Base-by-base conservation (phyloP, 2,888 invertebrate genomes). In the Crioceris asparagi region DNA sequence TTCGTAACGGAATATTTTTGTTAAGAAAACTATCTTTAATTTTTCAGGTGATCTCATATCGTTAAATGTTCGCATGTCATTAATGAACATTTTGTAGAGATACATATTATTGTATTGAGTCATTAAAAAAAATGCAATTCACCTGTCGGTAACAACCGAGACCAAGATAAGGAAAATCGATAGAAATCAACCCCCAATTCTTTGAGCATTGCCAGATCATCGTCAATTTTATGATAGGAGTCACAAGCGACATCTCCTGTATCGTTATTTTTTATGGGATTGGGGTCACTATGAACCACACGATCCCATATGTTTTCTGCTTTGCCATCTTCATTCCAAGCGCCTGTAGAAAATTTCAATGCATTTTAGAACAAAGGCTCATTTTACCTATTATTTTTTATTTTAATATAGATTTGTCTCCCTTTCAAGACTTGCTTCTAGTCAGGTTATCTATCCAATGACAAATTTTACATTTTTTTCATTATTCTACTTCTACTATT, bases 221-320 rank as follows among this genome's bases (percentile, higher is more conserved):
- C 69, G 45, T 67, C 64, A 55, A 70, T 74, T 42, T 63, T 67
- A 56, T 78, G 72, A 59, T 79, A 82, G 16, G 78, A 75, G 55
- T 80, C 76, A 38, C 74, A 74, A 0, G 80, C 74, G 0, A 75
- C 60, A 51, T 80, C 77, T 0, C 72, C 80, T 19, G 68, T 75
- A 11, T 14, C 34, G 17, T 44, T 38, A 29, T 78, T 72, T 32
- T 59, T 61, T 1, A 79, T 66, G 1, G 66, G 51, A 2, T 73
- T 68, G 0, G 71, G 68, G 29, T 66, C 50, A 10, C 29, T 26
- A 47, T 77, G 77, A 1, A 73, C 70, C 48, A 75, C 73, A 5
- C 65, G 64, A 56, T 83, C 82, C 83, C 81, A 82, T n/a, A 78
- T 73, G 49, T 69, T 76, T 48, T 72, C 71, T 1, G 73, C 70